These are phyloP conservation scores for Amiota minor DNA, from an alignment of 2,888 invertebrate species.

Conservation along the genomic window DNA sequence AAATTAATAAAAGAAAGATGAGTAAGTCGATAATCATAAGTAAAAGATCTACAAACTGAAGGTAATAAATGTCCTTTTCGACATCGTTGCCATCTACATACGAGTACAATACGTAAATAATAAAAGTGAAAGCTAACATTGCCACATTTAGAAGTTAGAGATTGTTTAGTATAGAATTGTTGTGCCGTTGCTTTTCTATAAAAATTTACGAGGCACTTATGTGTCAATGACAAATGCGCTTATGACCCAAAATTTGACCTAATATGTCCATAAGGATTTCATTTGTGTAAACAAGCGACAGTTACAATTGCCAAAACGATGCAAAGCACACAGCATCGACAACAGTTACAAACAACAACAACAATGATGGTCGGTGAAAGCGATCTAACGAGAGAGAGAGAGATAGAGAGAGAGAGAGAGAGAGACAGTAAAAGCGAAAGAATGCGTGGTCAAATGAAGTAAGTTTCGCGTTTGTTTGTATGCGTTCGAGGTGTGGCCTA, in stretches of 20 bases:
- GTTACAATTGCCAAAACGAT: conserved; percentile 19
- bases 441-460: not conserved
- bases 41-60: not conserved
- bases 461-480: not conserved
- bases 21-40: no score
- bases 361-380: not conserved
- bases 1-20: not conserved
- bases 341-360: no score
- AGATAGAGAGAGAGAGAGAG: not conserved
- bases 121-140: no score
- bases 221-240: conserved; percentile 29
- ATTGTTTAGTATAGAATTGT: conserved; percentile 1
- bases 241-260: conserved; percentile 31
- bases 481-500: not conserved
- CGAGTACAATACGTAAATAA: no score
- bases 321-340: no score
- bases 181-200: not conserved
- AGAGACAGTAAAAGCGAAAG: not conserved
- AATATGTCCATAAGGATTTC: conserved; percentile 44
- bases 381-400: not conserved
- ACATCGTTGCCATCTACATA: not conserved
- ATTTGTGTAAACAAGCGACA: conserved; percentile 51
- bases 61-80: conserved; percentile 11
- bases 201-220: conserved; percentile 24
- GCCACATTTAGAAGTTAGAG: not conserved